Evolutionary conservation across 1,140 invertebrate species (phyloP), one percentile per base, ranked within the genome.

Genomic region (Halictus rubicundus): DNA sequence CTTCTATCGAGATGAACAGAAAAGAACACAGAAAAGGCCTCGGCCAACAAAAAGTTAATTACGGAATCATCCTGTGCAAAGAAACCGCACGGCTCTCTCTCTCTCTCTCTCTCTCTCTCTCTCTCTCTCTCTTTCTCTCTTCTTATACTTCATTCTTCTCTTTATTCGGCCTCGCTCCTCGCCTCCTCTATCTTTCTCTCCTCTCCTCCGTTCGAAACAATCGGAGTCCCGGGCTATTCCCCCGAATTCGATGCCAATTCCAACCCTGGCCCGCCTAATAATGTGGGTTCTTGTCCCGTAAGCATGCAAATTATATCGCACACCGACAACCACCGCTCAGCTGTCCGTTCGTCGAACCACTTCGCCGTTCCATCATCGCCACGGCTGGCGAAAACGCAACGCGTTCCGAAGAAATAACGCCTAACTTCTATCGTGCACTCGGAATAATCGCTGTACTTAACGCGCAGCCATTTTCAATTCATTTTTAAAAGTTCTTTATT

Each of bases 301-400:
- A 89, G 88, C 89, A 92, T 91, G 91, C 91, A 92, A 92, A 92
- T 92, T 91, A 91, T 89, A 76, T 84, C 70, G 54, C 76, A 80
- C 78, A 80, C 83, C 82, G 74, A 83, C 81, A 82, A 88, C 88
- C 87, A 91, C 88, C 88, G 83, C 84, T 89, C 89, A 89, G 88
- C 88, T 91, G 90, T 84, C 73, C 25, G 25, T 5, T 52, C 27
- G 27, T 46, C 63, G 39, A 16, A 6, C 23, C 10, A 39, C 21
- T 52, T 10, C 14, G 27, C 0, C 19, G 7, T 7, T 4, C 8
- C 21, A n/a, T 57, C n/a, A 8, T n/a, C 19, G 32, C 32, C 1
- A 0, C 54, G 54, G 14, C 14, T 46, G 10, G 2, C 46, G 23
- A 32, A 32, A 32, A 32, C 32, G 32, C 32, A 32, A 57, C 61